Evolutionary conservation across 2,113 vertebrate species (phyloP).

Genomic region (Hypanus sabinus): DNA sequence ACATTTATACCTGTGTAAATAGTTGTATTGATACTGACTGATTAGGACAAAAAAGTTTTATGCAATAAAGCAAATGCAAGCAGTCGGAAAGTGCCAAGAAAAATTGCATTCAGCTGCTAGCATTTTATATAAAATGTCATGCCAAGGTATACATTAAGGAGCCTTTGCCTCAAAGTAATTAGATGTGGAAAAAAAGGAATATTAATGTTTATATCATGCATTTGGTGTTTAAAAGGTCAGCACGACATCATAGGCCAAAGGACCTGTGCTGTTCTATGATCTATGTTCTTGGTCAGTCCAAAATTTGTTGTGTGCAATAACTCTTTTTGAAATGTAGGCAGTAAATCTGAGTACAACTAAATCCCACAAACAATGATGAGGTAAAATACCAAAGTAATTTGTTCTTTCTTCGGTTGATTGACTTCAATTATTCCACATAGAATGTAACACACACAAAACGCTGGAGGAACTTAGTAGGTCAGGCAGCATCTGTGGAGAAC

Average conservation of each 20-base stretch:
- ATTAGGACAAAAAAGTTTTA: background rate
- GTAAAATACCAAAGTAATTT: background rate
- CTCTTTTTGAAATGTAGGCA: background rate
- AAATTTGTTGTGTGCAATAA: background rate
- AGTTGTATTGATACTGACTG: background rate
- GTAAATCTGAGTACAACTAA: background rate
- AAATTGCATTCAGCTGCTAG: background rate
- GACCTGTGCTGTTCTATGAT: too few species aligned
- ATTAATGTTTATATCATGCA: background rate
- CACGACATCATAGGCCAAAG: too few species aligned
- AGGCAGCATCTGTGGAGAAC: too few species aligned
- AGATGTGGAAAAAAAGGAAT: background rate
- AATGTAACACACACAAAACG: too few species aligned
- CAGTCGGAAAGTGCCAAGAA: background rate
- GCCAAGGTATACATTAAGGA: background rate
- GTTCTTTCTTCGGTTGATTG: background rate
- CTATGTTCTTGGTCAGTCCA: background rate
- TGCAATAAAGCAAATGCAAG: background rate
- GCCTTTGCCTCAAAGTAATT: background rate
- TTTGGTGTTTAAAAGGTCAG: background rate
- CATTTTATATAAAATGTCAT: background rate
- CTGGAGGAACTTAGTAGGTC: too few species aligned
- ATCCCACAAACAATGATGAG: background rate
- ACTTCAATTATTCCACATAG: background rate
- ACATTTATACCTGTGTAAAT: background rate